Base-by-base conservation (phyloP, 1,140 invertebrate genomes). In the Caenorhabditis tropicalis region DNA sequence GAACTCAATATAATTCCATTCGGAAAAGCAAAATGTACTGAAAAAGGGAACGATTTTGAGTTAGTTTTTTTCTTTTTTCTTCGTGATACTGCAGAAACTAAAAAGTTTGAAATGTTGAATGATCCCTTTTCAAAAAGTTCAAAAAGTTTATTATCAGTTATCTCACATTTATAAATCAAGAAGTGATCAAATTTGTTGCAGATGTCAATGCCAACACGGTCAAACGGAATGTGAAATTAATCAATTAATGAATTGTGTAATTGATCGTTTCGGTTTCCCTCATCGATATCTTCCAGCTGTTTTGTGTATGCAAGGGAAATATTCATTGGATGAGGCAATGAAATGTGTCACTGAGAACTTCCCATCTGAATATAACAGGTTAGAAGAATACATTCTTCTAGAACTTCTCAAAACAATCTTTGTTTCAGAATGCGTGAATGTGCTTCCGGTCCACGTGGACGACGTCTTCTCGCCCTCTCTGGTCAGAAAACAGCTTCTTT, bases 241-340 rank as follows among this genome's bases (percentile, higher is more conserved):
- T 83, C 86, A 87, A 27, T 82, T 91, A 43, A 91, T 91, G 90
- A 91, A 91, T 79, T 91, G 90, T 70, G 89, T 87, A 19, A 91
- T 91, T 29, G 87, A 91, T 29, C 48, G 84, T 19, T 33, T 88
- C 79, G 82, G 65, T 1, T 74, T 58, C 36, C 84, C 90, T 2
- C 84, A 88, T 49, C 51, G 43, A 39, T 43, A 82, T 39, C 3
- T 82, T 31, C 43, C 49, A 82, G 81, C 27, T 48, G 39, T 56
- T 56, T 82, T 58, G 79, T 51, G 79, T 81, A 51, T 81, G 79
- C 46, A 56, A 6, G 46, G 79, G 36, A 81, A 81, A 51, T n/a
- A 51, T 51, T 51, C 79, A 51, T 31, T 81, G 33, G 79, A 51
- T 36, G 46, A 81, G 24, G 79, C 79, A 19, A 51, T 81, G 49